phyloP scores from a whole-genome alignment of 2,113 vertebrate genomes.

The Isichthys henryi region DNA sequence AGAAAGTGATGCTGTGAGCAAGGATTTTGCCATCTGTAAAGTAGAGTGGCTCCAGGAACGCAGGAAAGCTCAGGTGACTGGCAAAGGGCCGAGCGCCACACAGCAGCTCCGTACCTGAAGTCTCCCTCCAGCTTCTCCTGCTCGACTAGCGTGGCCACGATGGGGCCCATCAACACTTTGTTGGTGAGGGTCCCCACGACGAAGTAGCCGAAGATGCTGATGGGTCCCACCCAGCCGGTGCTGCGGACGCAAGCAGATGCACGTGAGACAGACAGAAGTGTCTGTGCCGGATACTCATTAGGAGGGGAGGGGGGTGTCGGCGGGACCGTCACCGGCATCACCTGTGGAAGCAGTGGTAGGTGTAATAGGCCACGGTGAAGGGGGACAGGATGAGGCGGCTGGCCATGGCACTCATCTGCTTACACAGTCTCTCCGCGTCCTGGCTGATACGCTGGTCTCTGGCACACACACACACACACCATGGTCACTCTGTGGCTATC shows the following conservation, averaged over 20 bases:
- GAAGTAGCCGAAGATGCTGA: slow-evolving; percentile 89
- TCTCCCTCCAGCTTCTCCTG: slow-evolving; percentile 96
- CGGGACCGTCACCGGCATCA: slow-evolving; percentile 33
- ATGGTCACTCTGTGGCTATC: background rate
- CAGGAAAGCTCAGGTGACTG: background rate
- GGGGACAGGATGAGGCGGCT: slow-evolving; percentile 81
- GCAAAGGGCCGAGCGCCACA: no score
- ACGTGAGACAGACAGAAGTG: background rate
- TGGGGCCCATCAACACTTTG: slow-evolving; percentile 85
- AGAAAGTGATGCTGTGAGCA: no score
- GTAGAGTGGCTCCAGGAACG: background rate
- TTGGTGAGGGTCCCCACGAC: slow-evolving; percentile 79
- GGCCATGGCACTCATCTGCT: slow-evolving; percentile 83
- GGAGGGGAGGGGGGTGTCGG: background rate
- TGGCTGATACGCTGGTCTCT: slow-evolving; percentile 98
- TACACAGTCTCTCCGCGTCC: slow-evolving; percentile 85
- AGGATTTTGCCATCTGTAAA: background rate
- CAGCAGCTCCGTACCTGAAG: slow-evolving; percentile 66
- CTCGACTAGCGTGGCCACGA: slow-evolving; percentile 80
- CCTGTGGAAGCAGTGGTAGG: slow-evolving; percentile 87
- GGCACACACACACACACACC: background rate
- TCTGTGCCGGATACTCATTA: background rate
- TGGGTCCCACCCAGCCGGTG: slow-evolving; percentile 86
- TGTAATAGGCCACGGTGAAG: slow-evolving; percentile 86
- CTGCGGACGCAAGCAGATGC: slow-evolving; percentile 50